Percentiles rank a stretch among this genome's conserved stretches.
phyloP scores from a whole-genome alignment of 2,113 vertebrate species.

The Corythoichthys intestinalis region DNA sequence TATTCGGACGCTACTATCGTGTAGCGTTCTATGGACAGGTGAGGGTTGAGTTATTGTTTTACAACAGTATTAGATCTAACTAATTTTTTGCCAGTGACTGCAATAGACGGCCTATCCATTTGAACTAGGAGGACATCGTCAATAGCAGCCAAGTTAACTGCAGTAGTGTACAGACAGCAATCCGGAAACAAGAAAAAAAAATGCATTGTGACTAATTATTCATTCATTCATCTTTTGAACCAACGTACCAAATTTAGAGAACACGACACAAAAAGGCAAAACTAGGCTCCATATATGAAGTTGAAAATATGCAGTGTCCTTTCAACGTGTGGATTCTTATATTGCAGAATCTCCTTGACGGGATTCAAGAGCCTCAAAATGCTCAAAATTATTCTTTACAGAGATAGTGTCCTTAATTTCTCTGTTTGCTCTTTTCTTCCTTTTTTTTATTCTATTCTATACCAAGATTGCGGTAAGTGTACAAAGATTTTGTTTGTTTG shows the following conservation, averaged over 20 bases:
- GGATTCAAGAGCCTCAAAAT: neutral
- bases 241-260: too few species aligned
- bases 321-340: too few species aligned
- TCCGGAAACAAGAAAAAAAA: neutral
- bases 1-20: constrained; percentile 94
- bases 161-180: neutral
- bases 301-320: too few species aligned
- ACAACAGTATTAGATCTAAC: too few species aligned
- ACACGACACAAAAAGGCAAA: neutral
- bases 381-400: constrained; percentile 1
- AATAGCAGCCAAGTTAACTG: neutral
- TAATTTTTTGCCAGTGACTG: too few species aligned
- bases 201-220: too few species aligned
- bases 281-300: too few species aligned
- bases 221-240: too few species aligned
- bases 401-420: constrained; percentile 66
- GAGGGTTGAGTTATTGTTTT: constrained; percentile 31
- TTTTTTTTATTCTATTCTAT: constrained; percentile 69
- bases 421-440: constrained; percentile 85
- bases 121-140: too few species aligned
- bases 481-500: constrained; percentile 38
- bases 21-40: constrained; percentile 98
- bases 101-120: too few species aligned
- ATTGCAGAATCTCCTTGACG: neutral
- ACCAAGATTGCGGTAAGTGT: constrained; percentile 98